Percentiles rank a stretch among this genome's conserved stretches.
Evolutionary conservation across 2,888 invertebrate genomes (phyloP).

Genomic region (Sussaba pulchella): DNA sequence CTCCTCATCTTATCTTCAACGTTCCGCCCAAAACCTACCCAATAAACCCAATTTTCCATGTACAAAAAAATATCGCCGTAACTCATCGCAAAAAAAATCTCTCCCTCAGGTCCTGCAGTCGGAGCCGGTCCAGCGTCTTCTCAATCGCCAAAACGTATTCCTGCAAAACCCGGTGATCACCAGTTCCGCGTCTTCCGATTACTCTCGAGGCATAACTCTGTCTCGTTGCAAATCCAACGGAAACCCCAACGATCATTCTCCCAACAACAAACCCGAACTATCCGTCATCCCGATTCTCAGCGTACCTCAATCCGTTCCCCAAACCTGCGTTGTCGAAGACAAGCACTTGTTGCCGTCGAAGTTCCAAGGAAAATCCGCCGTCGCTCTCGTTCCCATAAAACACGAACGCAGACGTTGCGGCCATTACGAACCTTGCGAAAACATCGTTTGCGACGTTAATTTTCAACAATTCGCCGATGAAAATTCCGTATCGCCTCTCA

Average conservation of each 20-base stretch:
- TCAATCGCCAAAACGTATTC: slow-evolving; percentile 78
- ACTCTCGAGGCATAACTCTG: slow-evolving; percentile 48
- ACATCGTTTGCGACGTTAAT: slow-evolving; percentile 77
- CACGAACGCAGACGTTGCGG: slow-evolving; percentile 76
- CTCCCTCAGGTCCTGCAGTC: slow-evolving; percentile 77
- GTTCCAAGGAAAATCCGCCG: slow-evolving; percentile 79
- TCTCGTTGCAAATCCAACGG: slow-evolving; percentile 67
- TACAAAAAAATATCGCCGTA: too few species aligned
- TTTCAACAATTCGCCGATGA: slow-evolving; percentile 77
- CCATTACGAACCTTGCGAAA: slow-evolving; percentile 80
- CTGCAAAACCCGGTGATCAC: slow-evolving; percentile 45
- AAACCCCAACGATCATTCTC: background rate
- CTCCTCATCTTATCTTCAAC: too few species aligned
- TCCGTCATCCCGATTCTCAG: slow-evolving; percentile 56
- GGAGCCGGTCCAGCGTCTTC: slow-evolving; percentile 78
- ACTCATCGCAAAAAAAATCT: too few species aligned
- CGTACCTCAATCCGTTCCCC: background rate
- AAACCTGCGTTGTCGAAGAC: slow-evolving; percentile 9
- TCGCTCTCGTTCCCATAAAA: slow-evolving; percentile 76
- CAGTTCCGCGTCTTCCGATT: slow-evolving; percentile 36
- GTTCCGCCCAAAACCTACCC: too few species aligned
- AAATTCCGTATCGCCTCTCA: slow-evolving; percentile 74
- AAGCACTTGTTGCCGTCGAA: slow-evolving; percentile 79
- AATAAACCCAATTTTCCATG: too few species aligned
- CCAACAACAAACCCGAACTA: slow-evolving; percentile 41